Percentiles rank a stretch among this genome's conserved stretches.
Evolutionary conservation across 37 sponge, comb jelly and placozoan species (phyloP).

Genomic region (Lycopodina hypogea): DNA sequence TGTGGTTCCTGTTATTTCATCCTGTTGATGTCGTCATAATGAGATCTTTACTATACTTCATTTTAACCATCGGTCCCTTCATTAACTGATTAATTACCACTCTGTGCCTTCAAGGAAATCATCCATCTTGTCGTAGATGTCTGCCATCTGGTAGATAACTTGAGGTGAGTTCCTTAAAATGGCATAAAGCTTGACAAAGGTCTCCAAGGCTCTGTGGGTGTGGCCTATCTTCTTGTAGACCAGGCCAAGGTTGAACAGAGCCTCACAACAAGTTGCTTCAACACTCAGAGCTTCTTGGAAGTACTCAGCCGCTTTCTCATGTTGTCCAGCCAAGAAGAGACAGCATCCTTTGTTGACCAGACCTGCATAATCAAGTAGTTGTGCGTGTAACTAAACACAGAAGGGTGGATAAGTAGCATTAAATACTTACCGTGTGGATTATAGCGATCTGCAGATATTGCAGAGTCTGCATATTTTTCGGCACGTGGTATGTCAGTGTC

Average conservation of each 20-base stretch:
- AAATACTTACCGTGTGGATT: constrained; percentile 71
- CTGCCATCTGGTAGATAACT: constrained; percentile 87
- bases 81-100: constrained; percentile 48
- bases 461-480: constrained; percentile 88
- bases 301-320: constrained; percentile 74
- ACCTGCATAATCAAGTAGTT: constrained; percentile 31
- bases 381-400: not conserved
- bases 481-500: constrained; percentile 78
- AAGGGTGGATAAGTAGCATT: not conserved
- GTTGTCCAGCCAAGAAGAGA: constrained; percentile 55
- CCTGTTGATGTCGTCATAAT: too few species aligned
- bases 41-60: too few species aligned
- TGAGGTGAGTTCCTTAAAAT: constrained; percentile 76
- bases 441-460: constrained; percentile 83
- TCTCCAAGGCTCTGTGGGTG: constrained; percentile 65
- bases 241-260: constrained; percentile 89
- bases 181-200: constrained; percentile 86
- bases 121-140: constrained; percentile 81
- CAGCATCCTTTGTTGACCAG: constrained; percentile 95
- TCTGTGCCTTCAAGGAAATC: constrained; percentile 69
- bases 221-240: constrained; percentile 71
- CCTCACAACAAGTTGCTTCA: constrained; percentile 88
- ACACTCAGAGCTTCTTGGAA: constrained; percentile 91
- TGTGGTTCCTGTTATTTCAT: too few species aligned
- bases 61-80: too few species aligned